phyloP scores from a whole-genome alignment of 2,888 invertebrate genomes.

The Noctua fimbriata region DNA sequence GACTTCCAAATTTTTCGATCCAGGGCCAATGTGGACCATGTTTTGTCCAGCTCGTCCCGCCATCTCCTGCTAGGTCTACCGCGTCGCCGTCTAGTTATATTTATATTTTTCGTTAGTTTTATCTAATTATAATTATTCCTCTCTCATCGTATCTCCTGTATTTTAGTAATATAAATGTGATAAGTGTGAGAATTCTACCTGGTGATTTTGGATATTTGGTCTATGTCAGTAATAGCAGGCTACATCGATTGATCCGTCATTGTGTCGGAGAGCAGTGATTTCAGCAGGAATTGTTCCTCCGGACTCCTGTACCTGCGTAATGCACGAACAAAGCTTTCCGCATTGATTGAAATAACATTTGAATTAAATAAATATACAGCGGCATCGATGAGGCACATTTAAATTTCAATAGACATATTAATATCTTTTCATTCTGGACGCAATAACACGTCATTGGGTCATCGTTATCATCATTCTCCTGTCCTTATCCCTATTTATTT shows the following conservation, averaged over 20 bases:
- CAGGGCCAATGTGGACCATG: too few species aligned
- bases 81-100: too few species aligned
- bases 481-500: neutral
- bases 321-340: conserved; percentile 16
- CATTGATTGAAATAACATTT: conserved; percentile 39
- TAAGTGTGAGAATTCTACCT: conserved; percentile 30
- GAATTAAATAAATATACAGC: conserved; percentile 3
- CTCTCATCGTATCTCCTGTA: neutral
- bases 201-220: conserved; percentile 22
- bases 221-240: conserved; percentile 60
- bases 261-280: conserved; percentile 78
- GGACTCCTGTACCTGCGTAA: conserved; percentile 48
- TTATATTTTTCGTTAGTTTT: too few species aligned
- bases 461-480: neutral
- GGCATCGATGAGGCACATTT: neutral
- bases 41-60: too few species aligned
- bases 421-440: neutral
- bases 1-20: too few species aligned
- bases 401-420: neutral
- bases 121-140: neutral
- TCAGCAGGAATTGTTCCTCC: conserved; percentile 76
- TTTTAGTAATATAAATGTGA: neutral
- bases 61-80: too few species aligned
- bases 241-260: conserved; percentile 80
- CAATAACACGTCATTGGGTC: neutral